Conservation (phyloP, 2,888 invertebrate genomes). For the Patella caerulea region DNA sequence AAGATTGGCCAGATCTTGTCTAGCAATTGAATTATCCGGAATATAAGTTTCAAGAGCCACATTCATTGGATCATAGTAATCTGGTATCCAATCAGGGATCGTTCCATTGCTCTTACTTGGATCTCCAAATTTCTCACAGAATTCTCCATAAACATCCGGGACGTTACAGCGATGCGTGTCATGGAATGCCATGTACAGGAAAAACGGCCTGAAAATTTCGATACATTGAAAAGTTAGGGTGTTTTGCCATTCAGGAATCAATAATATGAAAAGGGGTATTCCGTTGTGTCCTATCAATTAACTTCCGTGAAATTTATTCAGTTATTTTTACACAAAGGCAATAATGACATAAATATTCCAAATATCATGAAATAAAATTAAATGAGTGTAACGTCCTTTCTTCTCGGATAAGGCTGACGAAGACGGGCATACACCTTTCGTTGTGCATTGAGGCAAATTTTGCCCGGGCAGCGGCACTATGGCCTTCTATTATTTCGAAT, state of each 20-base stretch:
- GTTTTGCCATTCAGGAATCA: not conserved
- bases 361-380: too few species aligned
- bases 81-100: conserved; percentile 91
- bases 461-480: too few species aligned
- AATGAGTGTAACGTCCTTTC: too few species aligned
- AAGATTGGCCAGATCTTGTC: conserved; percentile 87
- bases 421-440: too few species aligned
- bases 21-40: conserved; percentile 85
- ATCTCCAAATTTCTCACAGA: conserved; percentile 91
- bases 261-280: not conserved
- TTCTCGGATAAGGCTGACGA: too few species aligned
- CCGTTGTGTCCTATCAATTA: not conserved
- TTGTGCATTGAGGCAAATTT: too few species aligned
- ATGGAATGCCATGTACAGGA: conserved; percentile 88
- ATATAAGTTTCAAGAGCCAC: conserved; percentile 85
- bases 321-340: not conserved
- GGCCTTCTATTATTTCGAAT: too few species aligned
- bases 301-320: not conserved
- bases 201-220: conserved; percentile 74
- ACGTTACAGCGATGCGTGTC: conserved; percentile 94
- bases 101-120: conserved; percentile 85
- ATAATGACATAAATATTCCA: too few species aligned
- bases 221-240: not conserved
- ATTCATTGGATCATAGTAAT: conserved; percentile 87
- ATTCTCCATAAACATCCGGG: conserved; percentile 78